Evolutionary conservation across 2,113 vertebrate genomes (phyloP).

Genomic region (Phodopus roborovskii): DNA sequence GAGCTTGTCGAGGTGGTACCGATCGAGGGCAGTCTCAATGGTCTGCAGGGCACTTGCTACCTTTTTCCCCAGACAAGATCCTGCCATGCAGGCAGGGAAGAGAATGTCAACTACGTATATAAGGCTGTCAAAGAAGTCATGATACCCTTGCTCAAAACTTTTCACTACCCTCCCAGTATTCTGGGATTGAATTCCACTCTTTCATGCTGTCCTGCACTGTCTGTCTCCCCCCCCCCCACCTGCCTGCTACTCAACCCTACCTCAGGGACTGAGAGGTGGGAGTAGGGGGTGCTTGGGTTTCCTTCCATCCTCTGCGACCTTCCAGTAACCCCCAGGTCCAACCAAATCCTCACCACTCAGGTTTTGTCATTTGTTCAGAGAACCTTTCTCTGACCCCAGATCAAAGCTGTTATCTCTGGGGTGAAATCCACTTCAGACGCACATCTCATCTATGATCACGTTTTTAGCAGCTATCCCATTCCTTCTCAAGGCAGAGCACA

Average conservation of each 20-base stretch:
- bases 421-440: too few relatives aligned
- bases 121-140: background rate
- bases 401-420: background rate
- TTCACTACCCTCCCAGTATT: background rate
- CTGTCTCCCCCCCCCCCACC: too few relatives aligned
- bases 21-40: constrained; percentile 91
- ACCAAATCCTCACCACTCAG: background rate
- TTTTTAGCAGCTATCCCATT: background rate
- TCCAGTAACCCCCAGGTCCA: background rate
- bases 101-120: background rate
- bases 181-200: background rate
- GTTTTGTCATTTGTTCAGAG: background rate
- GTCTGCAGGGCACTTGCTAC: constrained; percentile 90
- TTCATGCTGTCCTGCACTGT: background rate
- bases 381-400: background rate
- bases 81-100: constrained; percentile 81
- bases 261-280: background rate
- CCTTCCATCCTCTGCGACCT: background rate
- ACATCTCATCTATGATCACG: background rate
- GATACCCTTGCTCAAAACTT: background rate
- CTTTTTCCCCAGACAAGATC: constrained; percentile 90
- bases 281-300: background rate
- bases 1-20: constrained; percentile 89
- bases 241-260: background rate
- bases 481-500: background rate